These are phyloP conservation scores for Microchrysa polita DNA, from an alignment of 2,888 invertebrate species.

Conservation along the genomic window DNA sequence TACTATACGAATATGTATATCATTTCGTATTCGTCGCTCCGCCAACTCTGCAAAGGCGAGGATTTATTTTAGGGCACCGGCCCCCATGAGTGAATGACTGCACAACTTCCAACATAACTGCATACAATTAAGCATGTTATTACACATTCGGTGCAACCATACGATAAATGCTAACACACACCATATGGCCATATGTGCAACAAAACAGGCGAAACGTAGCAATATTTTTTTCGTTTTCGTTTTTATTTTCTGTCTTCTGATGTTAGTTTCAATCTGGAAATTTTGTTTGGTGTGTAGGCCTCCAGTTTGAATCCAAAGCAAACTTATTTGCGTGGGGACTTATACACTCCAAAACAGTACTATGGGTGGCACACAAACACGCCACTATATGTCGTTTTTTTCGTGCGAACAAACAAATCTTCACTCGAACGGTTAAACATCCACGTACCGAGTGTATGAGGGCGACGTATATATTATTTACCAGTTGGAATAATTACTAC, in stretches of 20 bases:
- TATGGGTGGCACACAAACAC: conserved; percentile 43
- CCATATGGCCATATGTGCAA: conserved; percentile 39
- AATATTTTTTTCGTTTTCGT: too few species aligned
- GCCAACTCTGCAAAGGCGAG: conserved; percentile 24
- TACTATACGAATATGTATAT: not conserved
- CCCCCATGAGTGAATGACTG: not conserved
- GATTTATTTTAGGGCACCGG: conserved; percentile 16
- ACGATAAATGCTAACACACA: not conserved
- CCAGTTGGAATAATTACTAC: conserved; percentile 29
- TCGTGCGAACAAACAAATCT: conserved; percentile 21
- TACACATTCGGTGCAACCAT: conserved; percentile 14
- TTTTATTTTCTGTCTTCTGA: too few species aligned
- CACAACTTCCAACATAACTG: conserved; percentile 3
- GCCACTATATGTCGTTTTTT: conserved; percentile 30
- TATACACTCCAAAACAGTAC: conserved; percentile 24
- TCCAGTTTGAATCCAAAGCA: conserved; percentile 31
- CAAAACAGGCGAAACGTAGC: conserved; percentile 6
- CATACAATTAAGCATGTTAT: conserved; percentile 22
- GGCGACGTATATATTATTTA: not conserved
- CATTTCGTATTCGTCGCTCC: conserved; percentile 17
- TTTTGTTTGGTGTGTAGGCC: conserved; percentile 35
- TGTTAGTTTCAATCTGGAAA: conserved; percentile 34
- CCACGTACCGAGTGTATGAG: conserved; percentile 8
- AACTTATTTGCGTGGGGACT: conserved; percentile 40
- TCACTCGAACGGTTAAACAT: conserved; percentile 2